phyloP scores from a whole-genome alignment of 2,113 vertebrate species.

The Erpornis zantholeuca region DNA sequence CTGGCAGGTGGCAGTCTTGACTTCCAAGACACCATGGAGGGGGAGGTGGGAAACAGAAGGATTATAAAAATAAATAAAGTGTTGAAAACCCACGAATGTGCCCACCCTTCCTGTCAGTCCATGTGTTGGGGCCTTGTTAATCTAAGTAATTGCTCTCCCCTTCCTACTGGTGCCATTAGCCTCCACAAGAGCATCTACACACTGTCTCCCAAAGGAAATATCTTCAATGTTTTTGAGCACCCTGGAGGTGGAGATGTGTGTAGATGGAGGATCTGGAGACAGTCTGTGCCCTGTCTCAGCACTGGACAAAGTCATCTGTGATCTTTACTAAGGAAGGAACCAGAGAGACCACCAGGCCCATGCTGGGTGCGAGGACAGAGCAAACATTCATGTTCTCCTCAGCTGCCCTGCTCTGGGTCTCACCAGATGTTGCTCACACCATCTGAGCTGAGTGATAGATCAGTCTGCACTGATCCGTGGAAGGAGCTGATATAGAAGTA shows the following conservation, averaged over 20 bases:
- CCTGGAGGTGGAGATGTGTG: background rate
- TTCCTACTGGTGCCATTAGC: background rate
- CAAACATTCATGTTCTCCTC: background rate
- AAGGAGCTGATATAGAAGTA: background rate
- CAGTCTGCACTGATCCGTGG: background rate
- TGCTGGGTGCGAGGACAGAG: rapidly evolving
- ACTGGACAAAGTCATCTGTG: background rate
- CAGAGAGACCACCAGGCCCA: background rate
- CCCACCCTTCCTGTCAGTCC: background rate
- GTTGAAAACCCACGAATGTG: background rate
- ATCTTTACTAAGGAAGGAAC: background rate
- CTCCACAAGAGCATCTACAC: background rate
- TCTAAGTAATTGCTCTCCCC: background rate
- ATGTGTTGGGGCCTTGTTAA: background rate
- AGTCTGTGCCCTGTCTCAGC: background rate
- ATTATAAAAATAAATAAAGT: conserved; percentile 44
- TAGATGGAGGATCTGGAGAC: background rate
- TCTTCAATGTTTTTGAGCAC: background rate
- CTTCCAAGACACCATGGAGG: background rate
- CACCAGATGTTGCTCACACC: background rate
- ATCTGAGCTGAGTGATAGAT: background rate
- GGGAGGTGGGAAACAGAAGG: background rate
- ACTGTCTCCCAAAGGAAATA: background rate
- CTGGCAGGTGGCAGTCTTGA: conserved; percentile 74
- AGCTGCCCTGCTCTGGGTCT: background rate